phyloP scores from a whole-genome alignment of 2,888 invertebrate genomes.

The Diachrysia chrysitis region DNA sequence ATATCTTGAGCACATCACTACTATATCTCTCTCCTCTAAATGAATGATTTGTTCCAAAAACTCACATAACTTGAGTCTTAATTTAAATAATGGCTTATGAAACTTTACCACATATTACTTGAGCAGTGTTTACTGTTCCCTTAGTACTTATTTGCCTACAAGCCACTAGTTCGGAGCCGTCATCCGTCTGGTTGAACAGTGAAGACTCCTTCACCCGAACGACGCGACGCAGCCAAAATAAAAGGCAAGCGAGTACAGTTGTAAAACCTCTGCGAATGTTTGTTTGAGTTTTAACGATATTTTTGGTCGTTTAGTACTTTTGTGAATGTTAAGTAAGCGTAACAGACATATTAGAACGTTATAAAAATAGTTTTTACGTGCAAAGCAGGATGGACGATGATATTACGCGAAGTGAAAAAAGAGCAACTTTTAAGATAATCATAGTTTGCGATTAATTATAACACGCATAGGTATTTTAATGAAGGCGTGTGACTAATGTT shows the following conservation, averaged over 20 bases:
- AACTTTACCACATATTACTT: background rate
- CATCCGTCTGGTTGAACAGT: slow-evolving; percentile 5
- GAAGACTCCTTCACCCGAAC: background rate
- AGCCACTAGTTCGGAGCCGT: background rate
- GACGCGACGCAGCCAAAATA: background rate
- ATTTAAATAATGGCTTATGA: background rate
- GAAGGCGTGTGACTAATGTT: too few species aligned
- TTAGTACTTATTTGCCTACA: background rate
- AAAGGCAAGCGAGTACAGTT: background rate
- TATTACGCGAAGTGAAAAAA: background rate
- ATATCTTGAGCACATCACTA: too few species aligned
- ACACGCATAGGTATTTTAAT: too few species aligned
- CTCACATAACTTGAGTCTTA: too few species aligned
- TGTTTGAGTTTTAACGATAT: background rate
- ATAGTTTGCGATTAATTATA: too few species aligned
- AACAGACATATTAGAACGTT: background rate
- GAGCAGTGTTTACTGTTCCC: background rate
- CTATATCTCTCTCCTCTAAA: too few species aligned
- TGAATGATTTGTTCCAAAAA: too few species aligned
- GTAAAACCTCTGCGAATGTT: background rate
- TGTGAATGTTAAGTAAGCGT: background rate
- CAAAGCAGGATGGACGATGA: background rate
- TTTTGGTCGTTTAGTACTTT: background rate
- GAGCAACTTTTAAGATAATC: too few species aligned
- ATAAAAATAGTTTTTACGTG: background rate